Conservation (phyloP, 2,888 invertebrate species). For the Spodoptera littoralis region DNA sequence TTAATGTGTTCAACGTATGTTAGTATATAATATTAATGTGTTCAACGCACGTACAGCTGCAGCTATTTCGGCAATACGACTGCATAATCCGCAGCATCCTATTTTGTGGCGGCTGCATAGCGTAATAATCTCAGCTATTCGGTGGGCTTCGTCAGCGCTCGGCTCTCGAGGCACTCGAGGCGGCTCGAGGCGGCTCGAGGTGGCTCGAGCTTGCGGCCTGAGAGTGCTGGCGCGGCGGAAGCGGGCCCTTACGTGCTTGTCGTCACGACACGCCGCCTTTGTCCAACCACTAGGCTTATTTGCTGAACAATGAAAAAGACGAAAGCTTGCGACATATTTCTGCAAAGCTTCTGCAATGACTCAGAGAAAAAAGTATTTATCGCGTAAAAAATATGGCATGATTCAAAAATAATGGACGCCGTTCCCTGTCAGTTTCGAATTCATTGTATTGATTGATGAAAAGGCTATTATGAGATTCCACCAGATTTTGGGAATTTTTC, state of each 20-base stretch:
- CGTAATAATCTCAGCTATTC: constrained; percentile 82
- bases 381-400: constrained; percentile 71
- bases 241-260: constrained; percentile 85
- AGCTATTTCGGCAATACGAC: constrained; percentile 59
- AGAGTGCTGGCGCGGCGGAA: constrained; percentile 87
- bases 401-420: constrained; percentile 75
- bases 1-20: constrained; percentile 25
- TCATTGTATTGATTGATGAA: constrained; percentile 85
- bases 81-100: constrained; percentile 74
- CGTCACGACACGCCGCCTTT: constrained; percentile 85
- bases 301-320: constrained; percentile 88
- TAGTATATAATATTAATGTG: constrained; percentile 32
- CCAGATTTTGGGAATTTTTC: constrained; percentile 82
- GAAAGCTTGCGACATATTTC: constrained; percentile 80
- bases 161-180: constrained; percentile 81
- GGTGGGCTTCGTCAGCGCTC: constrained; percentile 83
- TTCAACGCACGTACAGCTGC: constrained; percentile 36
- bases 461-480: constrained; percentile 80
- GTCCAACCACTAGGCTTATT: constrained; percentile 88
- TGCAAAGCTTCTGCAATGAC: constrained; percentile 67
- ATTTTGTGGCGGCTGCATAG: constrained; percentile 77
- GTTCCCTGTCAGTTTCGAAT: constrained; percentile 71
- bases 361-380: constrained; percentile 68
- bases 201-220: constrained; percentile 72
- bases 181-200: constrained; percentile 74